Conservation (phyloP, 2,113 vertebrate species). For the Nyctereutes procyonoides region DNA sequence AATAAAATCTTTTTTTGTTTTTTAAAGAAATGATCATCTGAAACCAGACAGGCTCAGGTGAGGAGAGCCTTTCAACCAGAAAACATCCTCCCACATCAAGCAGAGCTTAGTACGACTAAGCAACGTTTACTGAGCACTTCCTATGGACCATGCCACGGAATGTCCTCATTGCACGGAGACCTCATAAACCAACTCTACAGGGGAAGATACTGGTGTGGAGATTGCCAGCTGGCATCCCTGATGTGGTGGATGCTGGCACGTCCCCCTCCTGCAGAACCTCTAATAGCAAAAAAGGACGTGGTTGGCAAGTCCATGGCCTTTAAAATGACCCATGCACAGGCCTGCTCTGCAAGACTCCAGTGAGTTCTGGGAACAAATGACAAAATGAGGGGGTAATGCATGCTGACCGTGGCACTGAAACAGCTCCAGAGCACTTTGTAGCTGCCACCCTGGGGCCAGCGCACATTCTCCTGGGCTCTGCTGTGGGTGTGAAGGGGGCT, state of each 20-base stretch:
- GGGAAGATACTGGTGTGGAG: not conserved
- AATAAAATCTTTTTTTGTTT: no score
- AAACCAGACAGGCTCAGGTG: not conserved
- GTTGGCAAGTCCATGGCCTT: not conserved
- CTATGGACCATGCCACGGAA: not conserved
- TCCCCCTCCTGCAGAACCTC: not conserved
- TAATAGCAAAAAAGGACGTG: fast-evolving
- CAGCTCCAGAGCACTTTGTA: not conserved
- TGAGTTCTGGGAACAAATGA: not conserved
- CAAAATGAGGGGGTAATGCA: not conserved
- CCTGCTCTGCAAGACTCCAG: not conserved
- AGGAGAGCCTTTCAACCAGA: no score
- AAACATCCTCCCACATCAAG: not conserved
- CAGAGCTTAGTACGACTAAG: fast-evolving
- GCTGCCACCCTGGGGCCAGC: no score
- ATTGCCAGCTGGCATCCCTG: no score
- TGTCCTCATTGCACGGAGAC: fast-evolving
- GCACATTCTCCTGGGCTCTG: no score
- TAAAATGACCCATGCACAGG: not conserved
- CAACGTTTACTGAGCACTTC: not conserved
- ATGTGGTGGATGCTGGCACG: no score
- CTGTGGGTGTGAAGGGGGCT: no score
- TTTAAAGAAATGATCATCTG: no score
- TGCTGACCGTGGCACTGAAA: not conserved
- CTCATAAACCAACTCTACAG: fast-evolving